Evolutionary conservation across 2,888 invertebrate genomes (phyloP).

Genomic region (Azorinus chamasolen): DNA sequence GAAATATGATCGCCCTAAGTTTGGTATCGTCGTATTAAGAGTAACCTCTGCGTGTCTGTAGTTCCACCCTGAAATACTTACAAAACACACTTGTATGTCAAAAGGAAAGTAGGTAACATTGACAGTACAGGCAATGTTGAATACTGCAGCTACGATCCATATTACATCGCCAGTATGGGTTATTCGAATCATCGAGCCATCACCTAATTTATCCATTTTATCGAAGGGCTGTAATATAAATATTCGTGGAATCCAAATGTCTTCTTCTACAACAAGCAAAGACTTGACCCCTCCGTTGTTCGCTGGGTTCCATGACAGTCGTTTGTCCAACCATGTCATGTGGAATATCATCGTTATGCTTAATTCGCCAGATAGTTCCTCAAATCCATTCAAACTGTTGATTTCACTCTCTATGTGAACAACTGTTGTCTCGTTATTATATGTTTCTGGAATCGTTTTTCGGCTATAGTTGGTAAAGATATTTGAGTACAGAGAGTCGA

Average conservation of each 20-base stretch:
- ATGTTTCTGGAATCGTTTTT: slow-evolving; percentile 17
- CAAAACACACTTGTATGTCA: slow-evolving; percentile 32
- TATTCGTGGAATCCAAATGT: slow-evolving; percentile 45
- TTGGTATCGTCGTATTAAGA: background rate
- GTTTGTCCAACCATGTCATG: slow-evolving; percentile 26
- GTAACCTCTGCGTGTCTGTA: slow-evolving; percentile 2
- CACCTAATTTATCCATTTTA: slow-evolving; percentile 20
- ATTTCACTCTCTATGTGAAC: slow-evolving; percentile 1
- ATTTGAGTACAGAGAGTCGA: slow-evolving; percentile 10
- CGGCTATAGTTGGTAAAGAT: slow-evolving; percentile 32
- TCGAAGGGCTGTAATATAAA: slow-evolving; percentile 25
- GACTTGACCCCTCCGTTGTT: background rate
- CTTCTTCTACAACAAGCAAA: slow-evolving; percentile 14
- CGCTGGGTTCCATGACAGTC: slow-evolving; percentile 22
- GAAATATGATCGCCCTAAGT: slow-evolving; percentile 1
- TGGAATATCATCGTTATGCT: slow-evolving; percentile 13
- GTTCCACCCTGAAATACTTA: slow-evolving; percentile 10
- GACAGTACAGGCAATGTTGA: slow-evolving; percentile 28
- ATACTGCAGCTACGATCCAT: slow-evolving; percentile 29
- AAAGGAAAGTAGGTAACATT: slow-evolving; percentile 48
- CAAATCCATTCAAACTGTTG: slow-evolving; percentile 41
- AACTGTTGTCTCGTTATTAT: slow-evolving; percentile 15
- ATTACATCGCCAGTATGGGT: slow-evolving; percentile 10
- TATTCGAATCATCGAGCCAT: slow-evolving; percentile 8
- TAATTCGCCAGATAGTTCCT: slow-evolving; percentile 51